Percentiles rank a stretch among this genome's conserved stretches.
Evolutionary conservation across 2,113 vertebrate species (phyloP).

Genomic region (Myiagra hebetior): DNA sequence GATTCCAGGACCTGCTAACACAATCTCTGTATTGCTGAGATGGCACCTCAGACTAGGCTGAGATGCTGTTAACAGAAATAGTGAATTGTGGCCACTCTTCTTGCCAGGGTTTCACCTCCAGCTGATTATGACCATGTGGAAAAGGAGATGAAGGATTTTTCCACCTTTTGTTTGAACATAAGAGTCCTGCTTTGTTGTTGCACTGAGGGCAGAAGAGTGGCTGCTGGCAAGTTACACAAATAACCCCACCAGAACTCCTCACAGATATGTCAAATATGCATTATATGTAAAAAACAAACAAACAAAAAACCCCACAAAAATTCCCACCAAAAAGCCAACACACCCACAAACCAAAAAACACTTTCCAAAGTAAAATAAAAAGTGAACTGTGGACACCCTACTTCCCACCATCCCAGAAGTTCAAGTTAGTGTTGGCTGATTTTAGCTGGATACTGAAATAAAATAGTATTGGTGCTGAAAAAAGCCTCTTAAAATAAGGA

Average conservation of each 20-base stretch:
- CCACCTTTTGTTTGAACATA: background rate
- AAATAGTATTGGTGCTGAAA: background rate
- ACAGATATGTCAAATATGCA: background rate
- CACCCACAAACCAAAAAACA: background rate
- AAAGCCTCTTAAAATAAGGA: background rate
- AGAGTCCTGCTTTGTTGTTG: background rate
- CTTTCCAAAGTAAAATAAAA: background rate
- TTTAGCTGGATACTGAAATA: background rate
- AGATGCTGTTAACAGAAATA: background rate
- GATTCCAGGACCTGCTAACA: background rate
- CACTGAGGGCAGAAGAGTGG: background rate
- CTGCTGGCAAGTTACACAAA: background rate
- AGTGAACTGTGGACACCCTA: accelerated
- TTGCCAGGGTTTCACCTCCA: background rate
- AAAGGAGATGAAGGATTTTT: background rate
- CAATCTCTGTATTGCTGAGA: background rate
- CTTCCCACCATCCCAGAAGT: background rate
- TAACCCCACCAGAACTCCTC: background rate
- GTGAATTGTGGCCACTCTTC: background rate
- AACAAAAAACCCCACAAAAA: background rate
- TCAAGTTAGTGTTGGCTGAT: background rate
- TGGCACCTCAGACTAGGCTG: background rate
- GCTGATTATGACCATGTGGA: background rate
- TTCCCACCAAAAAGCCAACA: background rate
- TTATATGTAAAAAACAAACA: background rate